Conservation (phyloP, 1,140 invertebrate species). For the Hermetia illucens region DNA sequence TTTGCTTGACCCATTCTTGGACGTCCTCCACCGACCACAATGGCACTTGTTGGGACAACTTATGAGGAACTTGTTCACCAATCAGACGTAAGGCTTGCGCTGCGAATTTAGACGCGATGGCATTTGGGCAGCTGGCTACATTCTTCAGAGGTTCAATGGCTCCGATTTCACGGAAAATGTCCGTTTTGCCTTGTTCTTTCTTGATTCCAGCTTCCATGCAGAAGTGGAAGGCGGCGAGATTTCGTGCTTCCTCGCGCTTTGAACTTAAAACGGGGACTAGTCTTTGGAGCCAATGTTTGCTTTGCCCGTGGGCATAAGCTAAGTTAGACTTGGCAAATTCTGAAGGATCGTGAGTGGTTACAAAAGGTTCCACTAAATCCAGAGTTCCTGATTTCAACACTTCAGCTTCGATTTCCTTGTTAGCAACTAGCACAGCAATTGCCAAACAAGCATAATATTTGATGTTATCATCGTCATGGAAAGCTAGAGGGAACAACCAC, state of each 20-base stretch:
- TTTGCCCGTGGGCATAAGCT: slow-evolving; percentile 90
- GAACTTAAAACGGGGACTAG: slow-evolving; percentile 92
- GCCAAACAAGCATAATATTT: slow-evolving; percentile 98
- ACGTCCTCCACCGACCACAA: slow-evolving; percentile 96
- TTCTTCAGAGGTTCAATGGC: slow-evolving; percentile 92
- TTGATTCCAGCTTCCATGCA: slow-evolving; percentile 99
- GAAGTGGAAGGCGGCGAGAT: slow-evolving; percentile 96
- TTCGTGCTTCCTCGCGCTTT: slow-evolving; percentile 88
- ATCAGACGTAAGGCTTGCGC: slow-evolving; percentile 89
- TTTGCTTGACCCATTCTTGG: slow-evolving; percentile 94
- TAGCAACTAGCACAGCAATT: slow-evolving; percentile 90
- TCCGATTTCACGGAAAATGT: slow-evolving; percentile 88
- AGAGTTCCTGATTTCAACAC: slow-evolving; percentile 91
- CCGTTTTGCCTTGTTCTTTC: slow-evolving; percentile 86
- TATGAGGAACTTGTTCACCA: slow-evolving; percentile 93
- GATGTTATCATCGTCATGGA: slow-evolving; percentile 90
- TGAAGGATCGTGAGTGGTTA: slow-evolving; percentile 83
- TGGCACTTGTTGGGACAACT: slow-evolving; percentile 94
- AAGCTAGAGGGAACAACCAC: slow-evolving; percentile 96
- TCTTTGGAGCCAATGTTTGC: slow-evolving; percentile 87
- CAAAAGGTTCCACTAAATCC: slow-evolving; percentile 91
- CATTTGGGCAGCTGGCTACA: slow-evolving; percentile 94
- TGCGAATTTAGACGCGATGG: slow-evolving; percentile 93
- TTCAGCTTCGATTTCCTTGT: slow-evolving; percentile 95
- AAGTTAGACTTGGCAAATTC: slow-evolving; percentile 88